Evolutionary conservation across 1,140 invertebrate genomes (phyloP), one percentile per base, ranked within the genome.

Genomic region (Euura lappo): DNA sequence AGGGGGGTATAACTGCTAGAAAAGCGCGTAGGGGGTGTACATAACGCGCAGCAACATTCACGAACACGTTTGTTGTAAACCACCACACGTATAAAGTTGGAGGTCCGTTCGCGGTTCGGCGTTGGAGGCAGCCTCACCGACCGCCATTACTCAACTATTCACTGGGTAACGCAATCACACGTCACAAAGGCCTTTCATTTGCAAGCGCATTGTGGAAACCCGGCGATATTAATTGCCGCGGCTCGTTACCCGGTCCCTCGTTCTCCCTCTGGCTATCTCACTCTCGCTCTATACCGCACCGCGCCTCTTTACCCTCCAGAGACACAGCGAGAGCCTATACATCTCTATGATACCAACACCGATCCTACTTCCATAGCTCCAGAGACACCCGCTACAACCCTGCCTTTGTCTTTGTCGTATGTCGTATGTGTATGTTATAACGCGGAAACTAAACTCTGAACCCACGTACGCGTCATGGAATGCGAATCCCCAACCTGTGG

Each of bases 171-270:
- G 86, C 85, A 87, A 88, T 88, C 86, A 88, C 85, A 87, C 86
- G 86, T 88, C 86, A 88, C 86, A 88, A 88, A 88, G 86, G 84
- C 85, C 86, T 87, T 88, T 88, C 86, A 88, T 87, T 88, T 88
- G 86, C 86, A 87, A 87, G 86, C 85, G 85, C 86, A 88, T 88
- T 88, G 86, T 88, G 86, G 84, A 87, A 87, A 85, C 83, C 83
- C 80, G 78, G 81, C 81, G 84, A 88, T 88, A 88, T 87, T 88
- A 88, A 88, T 88, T 88, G 86, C 86, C 85, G 83, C 81, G 80
- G 85, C 86, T 87, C 86, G 86, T 87, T 88, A 87, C 85, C 81
- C 83, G 78, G 79, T 69, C 78, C 74, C 71, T 43, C 68, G 60
- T 75, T 74, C 78, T 64, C 78, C 73, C 72, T 71, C 72, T 75